These are phyloP conservation scores for Paramuricea clavata DNA, from an alignment of 92 coral and sea anemone species.

Conservation along the genomic window DNA sequence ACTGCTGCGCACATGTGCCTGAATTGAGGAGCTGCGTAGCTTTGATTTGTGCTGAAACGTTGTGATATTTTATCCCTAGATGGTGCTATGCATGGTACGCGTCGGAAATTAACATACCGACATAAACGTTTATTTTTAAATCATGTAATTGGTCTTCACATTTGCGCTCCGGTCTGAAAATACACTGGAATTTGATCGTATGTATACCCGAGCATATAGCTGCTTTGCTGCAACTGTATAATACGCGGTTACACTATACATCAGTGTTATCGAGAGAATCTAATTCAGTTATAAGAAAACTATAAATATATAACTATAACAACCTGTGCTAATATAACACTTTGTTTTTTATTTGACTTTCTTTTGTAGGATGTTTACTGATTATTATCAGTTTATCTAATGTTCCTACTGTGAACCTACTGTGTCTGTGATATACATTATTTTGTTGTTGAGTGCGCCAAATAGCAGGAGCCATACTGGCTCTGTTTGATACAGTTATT, in stretches of 20 bases:
- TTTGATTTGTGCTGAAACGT: background rate
- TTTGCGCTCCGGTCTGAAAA: background rate
- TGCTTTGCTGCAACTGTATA: background rate
- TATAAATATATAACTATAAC: too few species aligned
- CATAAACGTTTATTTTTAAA: conserved; percentile 2
- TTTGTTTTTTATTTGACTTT: background rate
- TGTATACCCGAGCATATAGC: background rate
- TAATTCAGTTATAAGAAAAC: too few species aligned
- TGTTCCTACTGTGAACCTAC: background rate
- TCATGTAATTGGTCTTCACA: background rate
- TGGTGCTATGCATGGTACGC: background rate
- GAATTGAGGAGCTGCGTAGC: background rate
- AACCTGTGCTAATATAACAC: too few species aligned
- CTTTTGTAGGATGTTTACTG: background rate
- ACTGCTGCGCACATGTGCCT: too few species aligned
- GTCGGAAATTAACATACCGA: conserved; percentile 2
- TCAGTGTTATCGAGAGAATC: too few species aligned
- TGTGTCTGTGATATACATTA: background rate
- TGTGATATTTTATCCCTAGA: background rate
- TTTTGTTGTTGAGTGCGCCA: background rate
- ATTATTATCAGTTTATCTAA: background rate
- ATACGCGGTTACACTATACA: too few species aligned
- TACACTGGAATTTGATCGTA: background rate
- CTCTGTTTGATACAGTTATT: background rate
- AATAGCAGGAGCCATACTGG: background rate